Percentiles rank a stretch among this genome's conserved stretches.
These are phyloP conservation scores for Cactoblastis cactorum DNA, from an alignment of 2,888 invertebrate species.

Conservation along the genomic window DNA sequence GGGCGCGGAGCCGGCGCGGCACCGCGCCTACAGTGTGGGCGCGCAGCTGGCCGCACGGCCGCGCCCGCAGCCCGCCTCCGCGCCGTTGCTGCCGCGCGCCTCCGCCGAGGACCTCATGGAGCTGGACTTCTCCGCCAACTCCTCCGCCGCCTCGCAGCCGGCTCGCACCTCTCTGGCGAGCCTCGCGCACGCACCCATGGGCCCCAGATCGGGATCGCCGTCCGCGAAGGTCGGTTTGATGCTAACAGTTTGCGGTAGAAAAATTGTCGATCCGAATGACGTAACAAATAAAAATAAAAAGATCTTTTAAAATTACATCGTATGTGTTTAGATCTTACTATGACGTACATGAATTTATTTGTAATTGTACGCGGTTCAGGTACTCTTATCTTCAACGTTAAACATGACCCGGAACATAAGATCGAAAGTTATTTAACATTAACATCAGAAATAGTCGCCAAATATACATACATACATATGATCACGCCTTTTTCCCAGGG, in stretches of 20 bases:
- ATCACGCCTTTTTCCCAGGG: no score
- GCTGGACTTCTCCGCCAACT: constrained; percentile 73
- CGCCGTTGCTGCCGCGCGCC: constrained; percentile 58
- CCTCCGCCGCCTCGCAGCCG: constrained; percentile 17
- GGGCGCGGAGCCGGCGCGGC: constrained; percentile 64
- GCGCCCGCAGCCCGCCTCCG: constrained; percentile 37
- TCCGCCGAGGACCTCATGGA: constrained; percentile 89
- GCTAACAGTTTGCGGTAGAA: neutral
- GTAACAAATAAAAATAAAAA: no score
- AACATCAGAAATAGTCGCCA: no score
- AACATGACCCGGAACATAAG: no score
- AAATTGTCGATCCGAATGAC: no score
- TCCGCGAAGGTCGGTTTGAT: neutral
- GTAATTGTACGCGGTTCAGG: no score
- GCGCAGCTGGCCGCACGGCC: constrained; percentile 39
- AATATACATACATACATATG: no score
- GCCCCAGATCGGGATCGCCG: neutral
- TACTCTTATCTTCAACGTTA: no score
- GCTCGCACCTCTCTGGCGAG: neutral
- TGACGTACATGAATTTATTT: no score
- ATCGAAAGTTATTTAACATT: no score
- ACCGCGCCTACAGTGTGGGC: constrained; percentile 77
- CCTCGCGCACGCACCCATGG: neutral
- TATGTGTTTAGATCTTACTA: no score
- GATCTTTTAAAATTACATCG: no score